Evolutionary conservation across 2,888 invertebrate genomes (phyloP), one percentile per base, ranked within the genome.

Genomic region (Chloroclystis v-ata): DNA sequence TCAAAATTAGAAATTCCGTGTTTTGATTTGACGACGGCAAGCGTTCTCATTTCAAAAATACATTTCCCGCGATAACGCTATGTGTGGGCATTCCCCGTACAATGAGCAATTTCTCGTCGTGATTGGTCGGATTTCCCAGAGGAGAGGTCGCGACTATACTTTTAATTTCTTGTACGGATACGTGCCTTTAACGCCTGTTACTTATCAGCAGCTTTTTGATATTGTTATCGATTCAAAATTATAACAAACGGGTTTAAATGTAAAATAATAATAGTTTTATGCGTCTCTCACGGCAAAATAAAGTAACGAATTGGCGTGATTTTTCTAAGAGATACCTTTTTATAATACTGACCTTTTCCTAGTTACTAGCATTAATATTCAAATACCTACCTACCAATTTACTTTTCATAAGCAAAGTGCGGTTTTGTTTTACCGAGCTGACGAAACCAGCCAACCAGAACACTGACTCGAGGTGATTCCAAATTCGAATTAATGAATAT

Each of bases 111-210:
- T 75, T 69, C 61, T 53, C 60, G 70, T 61, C 67, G 78, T 84
- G 84, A 87, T 87, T 87, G 86, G 85, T 63, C 68, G 68, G 71
- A 82, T 83, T 84, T 84, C 86, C 86, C 82, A 47, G 75, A 78
- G 82, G 69, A 62, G 59, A 47, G 47, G 54, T 14, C 54, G 73
- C 71, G 76, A 78, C 73, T 78, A 72, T 71, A 82, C 79, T 84
- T 78, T 82, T 85, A 82, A 83, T 83, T 84, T 80, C 75, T 78
- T 74, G 69, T 70, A 63, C 67, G 60, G 60, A 63, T 71, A 63
- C 61, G 49, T 49, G 47, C 59, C 56, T 65, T 62, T 69, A 63
- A 57, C 61, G 52, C 49, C 56, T 53, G 57, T 60, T 55, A 65
- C 64, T 63, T 63, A 63, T 61, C 52, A 57, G 56, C 57, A 57